Conservation (phyloP, 2,113 vertebrate species). For the Psephotus haematonotus region DNA sequence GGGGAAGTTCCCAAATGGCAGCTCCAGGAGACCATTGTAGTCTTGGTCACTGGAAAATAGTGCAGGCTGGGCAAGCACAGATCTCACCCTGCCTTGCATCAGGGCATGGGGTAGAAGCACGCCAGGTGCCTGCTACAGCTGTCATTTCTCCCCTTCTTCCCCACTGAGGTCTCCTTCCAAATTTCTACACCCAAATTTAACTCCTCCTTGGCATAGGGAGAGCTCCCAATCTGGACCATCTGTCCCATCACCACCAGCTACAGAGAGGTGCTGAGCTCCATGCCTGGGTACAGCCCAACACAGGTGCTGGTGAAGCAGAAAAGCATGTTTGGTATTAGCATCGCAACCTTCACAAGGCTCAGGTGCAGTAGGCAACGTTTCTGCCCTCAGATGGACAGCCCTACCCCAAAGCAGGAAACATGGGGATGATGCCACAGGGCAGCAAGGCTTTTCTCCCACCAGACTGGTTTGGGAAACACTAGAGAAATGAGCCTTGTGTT, state of each 20-base stretch:
- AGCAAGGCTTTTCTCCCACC: background rate
- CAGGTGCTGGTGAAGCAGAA: background rate
- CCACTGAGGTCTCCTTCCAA: background rate
- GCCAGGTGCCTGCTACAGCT: background rate
- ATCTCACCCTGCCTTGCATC: background rate
- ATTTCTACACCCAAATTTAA: background rate
- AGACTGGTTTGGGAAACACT: background rate
- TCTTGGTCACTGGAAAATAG: background rate
- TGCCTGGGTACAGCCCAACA: background rate
- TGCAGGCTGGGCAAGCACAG: background rate
- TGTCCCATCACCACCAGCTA: background rate
- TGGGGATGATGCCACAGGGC: background rate
- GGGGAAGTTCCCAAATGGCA: background rate
- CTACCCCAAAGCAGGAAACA: background rate
- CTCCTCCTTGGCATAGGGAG: background rate
- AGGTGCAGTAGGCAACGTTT: background rate
- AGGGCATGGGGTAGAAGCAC: background rate
- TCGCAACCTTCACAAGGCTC: background rate
- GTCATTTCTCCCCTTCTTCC: background rate
- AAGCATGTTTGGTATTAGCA: background rate
- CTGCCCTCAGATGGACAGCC: background rate
- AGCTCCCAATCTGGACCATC: background rate
- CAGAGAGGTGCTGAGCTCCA: fast-evolving
- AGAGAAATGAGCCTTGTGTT: background rate
- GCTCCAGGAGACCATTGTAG: background rate